Conservation (phyloP, 2,113 vertebrate species). For the Ceyx margarethae region DNA sequence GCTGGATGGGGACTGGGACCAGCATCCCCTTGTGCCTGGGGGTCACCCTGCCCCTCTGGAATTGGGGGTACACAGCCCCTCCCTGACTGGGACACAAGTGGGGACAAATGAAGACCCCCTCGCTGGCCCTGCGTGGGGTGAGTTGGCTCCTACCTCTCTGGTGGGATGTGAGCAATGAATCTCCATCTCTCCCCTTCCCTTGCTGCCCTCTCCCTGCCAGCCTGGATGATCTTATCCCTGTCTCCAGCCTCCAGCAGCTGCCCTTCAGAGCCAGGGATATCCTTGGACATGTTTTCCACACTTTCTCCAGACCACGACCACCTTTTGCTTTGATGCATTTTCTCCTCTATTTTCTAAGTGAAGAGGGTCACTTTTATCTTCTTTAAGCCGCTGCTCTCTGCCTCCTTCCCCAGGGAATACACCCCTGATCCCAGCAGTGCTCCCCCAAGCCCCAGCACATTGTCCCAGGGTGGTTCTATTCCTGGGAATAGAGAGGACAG, state of each 20-base stretch:
- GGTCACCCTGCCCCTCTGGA: rapidly evolving
- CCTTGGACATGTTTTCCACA: background rate
- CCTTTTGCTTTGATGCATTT: background rate
- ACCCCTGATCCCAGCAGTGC: background rate
- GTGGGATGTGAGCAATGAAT: rapidly evolving
- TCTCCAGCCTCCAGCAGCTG: background rate
- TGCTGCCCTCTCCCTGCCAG: background rate
- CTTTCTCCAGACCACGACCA: no score
- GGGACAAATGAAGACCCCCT: rapidly evolving
- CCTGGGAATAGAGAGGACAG: background rate
- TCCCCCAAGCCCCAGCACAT: background rate
- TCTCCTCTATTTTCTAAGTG: background rate
- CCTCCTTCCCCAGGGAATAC: background rate
- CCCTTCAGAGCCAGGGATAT: background rate
- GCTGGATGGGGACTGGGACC: background rate
- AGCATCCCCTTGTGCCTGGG: background rate
- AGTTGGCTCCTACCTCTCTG: rapidly evolving
- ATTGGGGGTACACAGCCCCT: rapidly evolving
- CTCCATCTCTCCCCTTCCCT: background rate
- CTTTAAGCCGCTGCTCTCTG: background rate
- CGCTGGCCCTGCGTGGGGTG: rapidly evolving
- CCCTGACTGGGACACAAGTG: rapidly evolving
- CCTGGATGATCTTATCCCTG: rapidly evolving
- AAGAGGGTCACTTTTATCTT: background rate
- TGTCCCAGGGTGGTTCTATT: background rate